Evolutionary conservation across 1,140 invertebrate species (phyloP), one percentile per base, ranked within the genome.

Genomic region (Aphelinus certus): DNA sequence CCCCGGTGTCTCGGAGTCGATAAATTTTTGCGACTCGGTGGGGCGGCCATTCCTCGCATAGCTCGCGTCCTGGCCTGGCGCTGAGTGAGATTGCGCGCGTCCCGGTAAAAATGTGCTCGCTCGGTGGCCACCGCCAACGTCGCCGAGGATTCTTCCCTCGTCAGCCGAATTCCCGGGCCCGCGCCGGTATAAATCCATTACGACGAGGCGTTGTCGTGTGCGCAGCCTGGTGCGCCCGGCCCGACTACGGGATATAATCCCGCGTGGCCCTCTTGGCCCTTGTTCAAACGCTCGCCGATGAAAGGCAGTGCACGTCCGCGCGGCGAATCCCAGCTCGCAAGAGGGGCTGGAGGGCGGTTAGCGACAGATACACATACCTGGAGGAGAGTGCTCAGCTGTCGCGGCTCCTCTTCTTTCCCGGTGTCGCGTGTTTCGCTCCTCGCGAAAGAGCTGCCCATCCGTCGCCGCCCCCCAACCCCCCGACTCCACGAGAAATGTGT

Each of bases 221-320:
- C 3, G 26, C 2, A 55, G 55, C 9, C 26, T 55, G 51, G 56
- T 10, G n/a, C 46, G 61, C 26, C 26, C 26, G 26, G 26, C 26
- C 26, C 26, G 26, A 26, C 26, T 26, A 26, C 26, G 26, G 26
- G 26, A 26, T 26, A 26, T 26, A 26, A 26, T 26, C 26, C 26
- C 26, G 26, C 26, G 61, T 80, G 81, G 80, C 77, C 79, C 82
- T 83, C 82, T 85, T 86, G 84, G 85, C 83, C 82, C 79, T 85
- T 85, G 83, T 86, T 86, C 84, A 86, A 86, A 85, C 82, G 79
- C 78, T 83, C 26, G 26, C 26, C 81, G 81, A 85, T 86, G 85
- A 86, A 85, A 85, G 83, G 79, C 80, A 75, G 84, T 82, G 82
- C 82, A 83, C 80, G 80, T 84, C 80, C 82, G 78, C 78, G 72